Percentiles rank a stretch among this genome's conserved stretches.
phyloP scores from a whole-genome alignment of 2,888 invertebrate genomes.

The Pollenia amentaria region DNA sequence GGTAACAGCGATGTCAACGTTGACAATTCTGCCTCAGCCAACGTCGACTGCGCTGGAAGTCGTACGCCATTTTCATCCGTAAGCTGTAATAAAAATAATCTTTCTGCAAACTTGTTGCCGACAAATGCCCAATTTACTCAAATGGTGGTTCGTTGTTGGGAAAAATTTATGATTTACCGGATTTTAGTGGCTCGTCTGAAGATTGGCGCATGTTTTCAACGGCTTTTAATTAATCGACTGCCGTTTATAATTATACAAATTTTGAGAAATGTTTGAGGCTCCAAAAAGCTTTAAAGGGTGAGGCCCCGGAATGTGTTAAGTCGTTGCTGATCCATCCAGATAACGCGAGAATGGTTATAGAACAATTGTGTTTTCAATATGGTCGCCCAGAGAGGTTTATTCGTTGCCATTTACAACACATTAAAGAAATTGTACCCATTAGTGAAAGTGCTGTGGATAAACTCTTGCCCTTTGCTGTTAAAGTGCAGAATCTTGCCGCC shows the following conservation, averaged over 20 bases:
- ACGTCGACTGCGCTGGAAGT: background rate
- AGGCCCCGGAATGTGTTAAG: conserved; percentile 1
- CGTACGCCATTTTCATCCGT: background rate
- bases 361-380: background rate
- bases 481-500: too few species aligned
- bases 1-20: too few species aligned
- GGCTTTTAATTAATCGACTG: background rate
- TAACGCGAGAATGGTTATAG: background rate
- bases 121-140: too few species aligned
- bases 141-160: background rate
- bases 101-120: too few species aligned
- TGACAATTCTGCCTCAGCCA: background rate
- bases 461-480: too few species aligned
- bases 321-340: background rate
- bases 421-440: background rate
- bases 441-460: background rate
- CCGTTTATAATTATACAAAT: background rate
- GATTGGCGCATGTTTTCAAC: background rate
- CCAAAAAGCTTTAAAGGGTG: conserved; percentile 14
- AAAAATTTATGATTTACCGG: conserved; percentile 1
- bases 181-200: too few species aligned
- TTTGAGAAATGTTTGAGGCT: conserved; percentile 21
- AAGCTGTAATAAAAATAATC: background rate
- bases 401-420: background rate
- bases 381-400: background rate